Evolutionary conservation across 1,140 invertebrate species (phyloP), one percentile per base, ranked within the genome.

Genomic region (Delia radicum): DNA sequence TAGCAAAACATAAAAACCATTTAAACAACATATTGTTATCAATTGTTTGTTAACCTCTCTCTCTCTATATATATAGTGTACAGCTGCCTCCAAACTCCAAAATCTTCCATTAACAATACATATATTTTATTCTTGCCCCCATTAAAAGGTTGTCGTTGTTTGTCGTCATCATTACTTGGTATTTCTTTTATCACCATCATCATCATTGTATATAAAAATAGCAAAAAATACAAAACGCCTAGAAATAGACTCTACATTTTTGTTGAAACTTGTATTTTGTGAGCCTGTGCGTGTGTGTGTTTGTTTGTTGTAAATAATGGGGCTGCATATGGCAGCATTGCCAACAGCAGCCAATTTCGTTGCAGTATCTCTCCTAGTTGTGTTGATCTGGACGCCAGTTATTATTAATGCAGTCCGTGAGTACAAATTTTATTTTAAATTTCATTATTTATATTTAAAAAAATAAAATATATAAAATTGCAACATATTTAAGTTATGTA

Each of bases 351-450:
- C 77, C 78, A 78, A 79, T 78, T 74, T 62, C 74, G 77, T 82
- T 81, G 83, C 83, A 81, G 79, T 79, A 74, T 71, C 73, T 46
- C 78, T 81, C 69, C 75, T 85, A 42, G 73, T 80, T 77, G 79
- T 85, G 79, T 79, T 85, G 75, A 79, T 80, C 79, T 83, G 83
- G 83, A 78, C 78, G 61, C 82, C 83, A 77, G 42, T 65, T 77
- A 67, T 76, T 78, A 80, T 83, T 74, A 81, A 85, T 85, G 83
- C 83, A 83, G 81, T 81, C 83, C 83, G 83, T 85, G 78, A 85
- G 83, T 85, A 85, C 73, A 79, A 81, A 48, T 75, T 46, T 74
- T 13, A 18, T 37, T 75, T 48, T n/a, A 27, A 28, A 21, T 7
- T 75, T 27, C n/a, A 62, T 74, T 63, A 62, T 62, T 33, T 37